phyloP scores from a whole-genome alignment of 2,113 vertebrate species.

The Epinephelus cyanopodus region DNA sequence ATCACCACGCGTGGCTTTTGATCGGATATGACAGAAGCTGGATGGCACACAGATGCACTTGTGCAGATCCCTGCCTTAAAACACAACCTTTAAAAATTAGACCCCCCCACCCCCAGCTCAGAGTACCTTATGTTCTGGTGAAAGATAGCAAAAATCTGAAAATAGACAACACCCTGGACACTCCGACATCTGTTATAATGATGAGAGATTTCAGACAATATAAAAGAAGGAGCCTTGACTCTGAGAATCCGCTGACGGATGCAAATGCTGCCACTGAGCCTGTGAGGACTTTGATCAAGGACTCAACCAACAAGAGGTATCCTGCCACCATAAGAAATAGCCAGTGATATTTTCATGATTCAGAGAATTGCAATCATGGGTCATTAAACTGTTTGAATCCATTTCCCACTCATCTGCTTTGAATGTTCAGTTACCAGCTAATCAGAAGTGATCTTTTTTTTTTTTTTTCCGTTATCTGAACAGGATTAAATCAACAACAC shows the following conservation, averaged over 20 bases:
- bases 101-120: background rate
- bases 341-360: background rate
- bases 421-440: background rate
- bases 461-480: background rate
- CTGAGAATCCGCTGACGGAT: background rate
- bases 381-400: background rate
- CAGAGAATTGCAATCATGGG: background rate
- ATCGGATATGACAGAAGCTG: conserved; percentile 37
- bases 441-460: background rate
- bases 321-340: background rate
- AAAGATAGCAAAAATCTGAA: background rate
- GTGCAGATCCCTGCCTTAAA: conserved; percentile 16
- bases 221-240: background rate
- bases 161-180: background rate
- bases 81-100: background rate
- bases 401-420: conserved; percentile 3
- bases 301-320: background rate
- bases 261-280: background rate
- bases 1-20: conserved; percentile 7
- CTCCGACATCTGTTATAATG: background rate
- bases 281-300: conserved; percentile 3
- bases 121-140: background rate
- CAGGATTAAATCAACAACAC: conserved; percentile 13
- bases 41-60: conserved; percentile 23
- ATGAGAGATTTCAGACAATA: conserved; percentile 3